A percentile compares a stretch with the other conserved stretches of the same genome.
These are phyloP conservation scores for Danio choprae DNA, from an alignment of 2,797 vertebrate genomes.

Conservation along the genomic window DNA sequence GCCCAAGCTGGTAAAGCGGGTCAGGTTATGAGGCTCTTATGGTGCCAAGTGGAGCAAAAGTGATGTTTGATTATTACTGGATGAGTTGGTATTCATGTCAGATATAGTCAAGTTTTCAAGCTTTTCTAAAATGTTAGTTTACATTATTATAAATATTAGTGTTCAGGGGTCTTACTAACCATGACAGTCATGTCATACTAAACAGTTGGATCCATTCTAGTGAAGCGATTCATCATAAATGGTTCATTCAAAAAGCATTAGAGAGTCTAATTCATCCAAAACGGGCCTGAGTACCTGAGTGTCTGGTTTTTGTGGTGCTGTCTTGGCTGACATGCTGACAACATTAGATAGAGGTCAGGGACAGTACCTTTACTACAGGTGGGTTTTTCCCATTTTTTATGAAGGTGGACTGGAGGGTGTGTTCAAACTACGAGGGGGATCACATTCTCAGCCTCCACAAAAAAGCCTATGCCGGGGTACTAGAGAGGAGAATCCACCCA, in stretches of 20 bases:
- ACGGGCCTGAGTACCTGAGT: no score
- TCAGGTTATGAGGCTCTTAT: constrained; percentile 26
- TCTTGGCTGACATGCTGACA: no score
- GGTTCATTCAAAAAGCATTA: not conserved
- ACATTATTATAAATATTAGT: not conserved
- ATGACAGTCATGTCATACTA: not conserved
- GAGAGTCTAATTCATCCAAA: no score
- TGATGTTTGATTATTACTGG: constrained; percentile 18
- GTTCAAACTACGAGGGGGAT: no score
- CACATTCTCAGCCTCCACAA: no score
- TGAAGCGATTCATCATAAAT: not conserved
- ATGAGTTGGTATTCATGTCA: constrained; percentile 13
- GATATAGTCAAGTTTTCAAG: not conserved
- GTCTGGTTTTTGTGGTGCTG: no score
- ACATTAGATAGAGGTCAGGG: no score
- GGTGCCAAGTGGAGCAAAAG: constrained; percentile 40
- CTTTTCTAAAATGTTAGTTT: not conserved
- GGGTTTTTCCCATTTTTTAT: no score
- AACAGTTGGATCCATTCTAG: not conserved
- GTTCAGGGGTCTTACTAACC: not conserved
- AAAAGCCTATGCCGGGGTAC: no score
- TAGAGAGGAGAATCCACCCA: no score
- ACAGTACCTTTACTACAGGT: no score
- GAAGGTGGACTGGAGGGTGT: no score
- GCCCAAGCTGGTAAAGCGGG: constrained; percentile 11